These are phyloP conservation scores for Drosophila lutescens DNA, from an alignment of 2,888 invertebrate species.

Conservation along the genomic window DNA sequence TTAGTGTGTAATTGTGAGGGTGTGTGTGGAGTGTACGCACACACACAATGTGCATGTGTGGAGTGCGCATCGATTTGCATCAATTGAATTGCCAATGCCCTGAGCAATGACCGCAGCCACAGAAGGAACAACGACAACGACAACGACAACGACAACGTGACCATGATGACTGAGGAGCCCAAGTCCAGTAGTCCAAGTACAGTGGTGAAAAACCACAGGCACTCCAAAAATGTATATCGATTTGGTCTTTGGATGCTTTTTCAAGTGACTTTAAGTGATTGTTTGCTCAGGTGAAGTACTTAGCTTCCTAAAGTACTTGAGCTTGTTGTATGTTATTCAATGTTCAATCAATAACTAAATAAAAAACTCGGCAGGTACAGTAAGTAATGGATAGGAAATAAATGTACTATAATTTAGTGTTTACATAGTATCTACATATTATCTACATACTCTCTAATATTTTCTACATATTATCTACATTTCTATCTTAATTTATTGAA, in stretches of 20 bases:
- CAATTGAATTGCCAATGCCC: constrained; percentile 42
- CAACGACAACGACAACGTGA: constrained; percentile 1
- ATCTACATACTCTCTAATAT: too few species aligned
- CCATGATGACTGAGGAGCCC: constrained; percentile 10
- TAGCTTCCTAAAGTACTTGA: too few species aligned
- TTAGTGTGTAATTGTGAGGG: constrained; percentile 52
- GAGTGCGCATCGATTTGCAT: constrained; percentile 32
- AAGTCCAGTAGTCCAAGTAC: background rate
- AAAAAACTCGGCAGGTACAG: too few species aligned
- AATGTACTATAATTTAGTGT: too few species aligned
- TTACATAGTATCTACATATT: too few species aligned
- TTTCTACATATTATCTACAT: too few species aligned
- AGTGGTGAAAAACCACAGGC: constrained; percentile 10
- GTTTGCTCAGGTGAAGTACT: background rate
- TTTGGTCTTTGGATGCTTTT: background rate
- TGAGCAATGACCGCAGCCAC: constrained; percentile 41
- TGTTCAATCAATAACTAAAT: too few species aligned
- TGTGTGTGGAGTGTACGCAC: background rate
- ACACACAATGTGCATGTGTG: background rate
- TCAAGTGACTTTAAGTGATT: background rate
- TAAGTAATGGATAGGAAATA: too few species aligned
- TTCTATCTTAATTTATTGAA: too few species aligned
- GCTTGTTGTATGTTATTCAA: too few species aligned
- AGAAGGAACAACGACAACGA: constrained; percentile 15
- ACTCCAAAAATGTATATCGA: background rate